Conservation (phyloP, 2,888 invertebrate species). For the Myopa tessellatipennis region DNA sequence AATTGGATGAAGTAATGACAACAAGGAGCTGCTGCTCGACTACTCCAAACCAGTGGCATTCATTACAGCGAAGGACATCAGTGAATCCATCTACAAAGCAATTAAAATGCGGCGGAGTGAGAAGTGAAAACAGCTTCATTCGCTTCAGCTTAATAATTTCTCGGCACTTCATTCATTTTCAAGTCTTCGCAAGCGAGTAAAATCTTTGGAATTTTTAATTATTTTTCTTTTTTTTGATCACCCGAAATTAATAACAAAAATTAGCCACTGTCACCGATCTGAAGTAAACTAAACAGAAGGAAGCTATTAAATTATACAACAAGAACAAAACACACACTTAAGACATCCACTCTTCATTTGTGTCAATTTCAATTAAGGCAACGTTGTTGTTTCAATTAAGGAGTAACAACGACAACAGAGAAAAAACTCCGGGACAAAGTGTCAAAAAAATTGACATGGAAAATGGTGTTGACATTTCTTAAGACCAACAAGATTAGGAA, state of each 20-base stretch:
- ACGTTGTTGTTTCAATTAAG: background rate
- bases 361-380: conserved; percentile 38
- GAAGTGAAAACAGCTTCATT: no score
- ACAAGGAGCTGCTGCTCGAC: background rate
- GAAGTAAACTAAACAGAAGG: no score
- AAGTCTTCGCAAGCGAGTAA: no score
- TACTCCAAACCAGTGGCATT: background rate
- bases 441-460: background rate
- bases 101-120: background rate
- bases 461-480: conserved; percentile 11
- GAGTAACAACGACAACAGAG: background rate
- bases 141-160: no score
- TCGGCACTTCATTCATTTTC: background rate
- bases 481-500: conserved; percentile 14
- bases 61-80: background rate
- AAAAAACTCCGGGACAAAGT: no score
- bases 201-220: no score
- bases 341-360: conserved; percentile 30
- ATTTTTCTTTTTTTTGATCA: no score
- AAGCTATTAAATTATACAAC: background rate
- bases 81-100: background rate
- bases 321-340: background rate
- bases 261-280: no score
- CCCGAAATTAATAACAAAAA: no score
- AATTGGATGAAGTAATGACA: background rate